These are phyloP conservation scores for Limnephilus marmoratus DNA, from an alignment of 2,888 invertebrate genomes.

Conservation along the genomic window DNA sequence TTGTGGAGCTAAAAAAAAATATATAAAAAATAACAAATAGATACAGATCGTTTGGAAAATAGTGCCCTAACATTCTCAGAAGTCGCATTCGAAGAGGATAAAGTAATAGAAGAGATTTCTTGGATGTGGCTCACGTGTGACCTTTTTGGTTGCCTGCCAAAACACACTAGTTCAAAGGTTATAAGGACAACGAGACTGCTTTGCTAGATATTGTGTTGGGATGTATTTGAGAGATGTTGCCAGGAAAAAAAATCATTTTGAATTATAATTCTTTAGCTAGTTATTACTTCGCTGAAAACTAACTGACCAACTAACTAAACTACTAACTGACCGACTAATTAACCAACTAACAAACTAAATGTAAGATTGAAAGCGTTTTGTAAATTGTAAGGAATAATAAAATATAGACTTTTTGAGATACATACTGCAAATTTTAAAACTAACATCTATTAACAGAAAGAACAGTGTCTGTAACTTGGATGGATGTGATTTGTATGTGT, in stretches of 20 bases:
- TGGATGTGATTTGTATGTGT: too few relatives aligned
- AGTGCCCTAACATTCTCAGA: neutral
- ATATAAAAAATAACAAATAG: neutral
- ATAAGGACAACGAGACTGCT: neutral
- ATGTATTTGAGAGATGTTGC: neutral
- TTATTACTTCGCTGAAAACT: neutral
- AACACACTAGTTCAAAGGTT: neutral
- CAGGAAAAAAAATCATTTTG: neutral
- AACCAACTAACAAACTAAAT: too few relatives aligned
- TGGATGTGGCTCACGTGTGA: constrained; percentile 35
- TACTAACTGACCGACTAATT: too few relatives aligned
- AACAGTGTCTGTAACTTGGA: too few relatives aligned
- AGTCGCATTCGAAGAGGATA: constrained; percentile 3
- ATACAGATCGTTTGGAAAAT: neutral
- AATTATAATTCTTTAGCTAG: neutral
- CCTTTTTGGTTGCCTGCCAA: constrained; percentile 57
- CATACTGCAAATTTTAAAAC: too few relatives aligned
- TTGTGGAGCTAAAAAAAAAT: too few relatives aligned
- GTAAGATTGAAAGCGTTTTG: too few relatives aligned
- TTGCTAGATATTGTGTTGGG: neutral
- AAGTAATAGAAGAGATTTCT: neutral
- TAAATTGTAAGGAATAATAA: too few relatives aligned
- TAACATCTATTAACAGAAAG: too few relatives aligned
- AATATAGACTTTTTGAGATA: too few relatives aligned
- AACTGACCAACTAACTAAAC: neutral